Conservation (phyloP, 2,113 vertebrate genomes). For the Stigmatopora argus region DNA sequence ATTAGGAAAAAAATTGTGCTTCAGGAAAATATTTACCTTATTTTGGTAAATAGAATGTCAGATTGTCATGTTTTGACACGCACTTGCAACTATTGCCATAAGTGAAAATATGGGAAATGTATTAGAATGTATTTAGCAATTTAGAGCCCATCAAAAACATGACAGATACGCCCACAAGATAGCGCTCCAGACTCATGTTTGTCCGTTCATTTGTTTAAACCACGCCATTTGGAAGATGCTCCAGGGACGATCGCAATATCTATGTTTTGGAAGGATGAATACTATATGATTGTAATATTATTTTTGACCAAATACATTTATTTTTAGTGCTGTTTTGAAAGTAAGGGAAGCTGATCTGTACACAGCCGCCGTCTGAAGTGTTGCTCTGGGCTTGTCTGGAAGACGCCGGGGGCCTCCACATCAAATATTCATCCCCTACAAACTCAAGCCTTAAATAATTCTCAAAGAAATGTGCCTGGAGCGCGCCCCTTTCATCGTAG, state of each 20-base stretch:
- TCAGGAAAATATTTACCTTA: no score
- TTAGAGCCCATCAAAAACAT: background rate
- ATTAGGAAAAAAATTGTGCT: no score
- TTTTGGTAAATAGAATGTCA: no score
- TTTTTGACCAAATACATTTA: background rate
- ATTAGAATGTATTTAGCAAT: no score
- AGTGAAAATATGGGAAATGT: background rate
- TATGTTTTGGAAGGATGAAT: background rate
- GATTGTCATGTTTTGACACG: background rate
- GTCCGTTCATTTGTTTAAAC: background rate
- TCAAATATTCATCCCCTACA: slow-evolving; percentile 78
- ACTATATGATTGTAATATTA: background rate
- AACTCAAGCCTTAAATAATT: slow-evolving; percentile 79
- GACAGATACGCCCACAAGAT: background rate
- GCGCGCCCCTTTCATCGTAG: slow-evolving; percentile 65
- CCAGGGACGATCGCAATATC: background rate
- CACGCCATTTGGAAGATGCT: background rate
- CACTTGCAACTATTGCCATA: background rate
- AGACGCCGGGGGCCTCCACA: slow-evolving; percentile 69
- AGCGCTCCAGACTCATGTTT: background rate
- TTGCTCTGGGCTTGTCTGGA: slow-evolving; percentile 59
- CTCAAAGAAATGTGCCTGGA: slow-evolving; percentile 73
- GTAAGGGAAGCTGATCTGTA: background rate
- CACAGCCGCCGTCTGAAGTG: slow-evolving; percentile 63
- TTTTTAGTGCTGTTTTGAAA: background rate